These are phyloP conservation scores for Gobius niger DNA, from an alignment of 2,113 vertebrate genomes.

Conservation along the genomic window DNA sequence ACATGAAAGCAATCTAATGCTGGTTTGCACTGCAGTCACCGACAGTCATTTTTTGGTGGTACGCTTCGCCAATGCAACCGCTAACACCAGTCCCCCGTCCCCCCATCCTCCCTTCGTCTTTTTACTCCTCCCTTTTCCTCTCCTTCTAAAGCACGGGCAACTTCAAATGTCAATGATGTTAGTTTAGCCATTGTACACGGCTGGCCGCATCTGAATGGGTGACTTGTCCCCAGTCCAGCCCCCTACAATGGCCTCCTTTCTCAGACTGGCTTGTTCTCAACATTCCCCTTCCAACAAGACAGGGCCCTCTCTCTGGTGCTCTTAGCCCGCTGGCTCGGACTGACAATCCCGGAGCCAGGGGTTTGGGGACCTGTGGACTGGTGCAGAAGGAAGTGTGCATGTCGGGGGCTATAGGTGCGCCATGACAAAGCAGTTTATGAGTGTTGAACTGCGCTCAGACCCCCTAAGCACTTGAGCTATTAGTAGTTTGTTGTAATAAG, in stretches of 20 bases:
- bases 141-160: conserved; percentile 70
- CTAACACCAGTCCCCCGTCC: conserved; percentile 33
- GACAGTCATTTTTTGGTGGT: conserved; percentile 73
- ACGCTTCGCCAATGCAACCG: conserved; percentile 46
- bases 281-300: conserved; percentile 65
- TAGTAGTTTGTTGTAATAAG: conserved; percentile 57
- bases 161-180: conserved; percentile 84
- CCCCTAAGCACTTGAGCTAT: conserved; percentile 66
- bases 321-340: conserved; percentile 54
- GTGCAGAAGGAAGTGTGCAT: conserved; percentile 25
- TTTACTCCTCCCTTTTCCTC: conserved; percentile 63
- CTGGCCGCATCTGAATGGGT: conserved; percentile 80
- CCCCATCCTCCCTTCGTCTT: conserved; percentile 7
- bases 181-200: conserved; percentile 85
- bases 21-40: conserved; percentile 51
- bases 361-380: conserved; percentile 32
- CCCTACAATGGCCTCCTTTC: conserved; percentile 81
- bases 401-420: conserved; percentile 50
- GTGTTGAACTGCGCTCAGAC: conserved; percentile 53
- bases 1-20: conserved; percentile 56
- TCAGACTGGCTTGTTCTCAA: conserved; percentile 78
- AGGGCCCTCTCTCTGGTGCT: conserved; percentile 58
- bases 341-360: conserved; percentile 46
- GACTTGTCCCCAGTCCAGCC: conserved; percentile 80
- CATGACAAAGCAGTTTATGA: conserved; percentile 69